phyloP scores from a whole-genome alignment of 2,113 vertebrate genomes.

The Pontoporia blainvillei region DNA sequence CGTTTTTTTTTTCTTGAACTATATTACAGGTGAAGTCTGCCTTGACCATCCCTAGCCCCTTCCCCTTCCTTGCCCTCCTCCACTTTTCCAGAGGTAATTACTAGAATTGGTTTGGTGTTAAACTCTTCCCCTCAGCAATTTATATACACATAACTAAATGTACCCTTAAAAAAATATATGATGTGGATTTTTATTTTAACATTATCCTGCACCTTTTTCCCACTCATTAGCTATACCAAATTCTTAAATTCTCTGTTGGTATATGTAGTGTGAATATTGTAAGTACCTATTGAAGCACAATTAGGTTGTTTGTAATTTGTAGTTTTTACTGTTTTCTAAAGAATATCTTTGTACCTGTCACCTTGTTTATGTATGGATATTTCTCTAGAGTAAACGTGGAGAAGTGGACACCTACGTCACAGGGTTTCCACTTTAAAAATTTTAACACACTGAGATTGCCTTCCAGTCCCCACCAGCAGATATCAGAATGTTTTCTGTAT shows the following conservation, averaged over 20 bases:
- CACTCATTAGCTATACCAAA: background rate
- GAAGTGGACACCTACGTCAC: background rate
- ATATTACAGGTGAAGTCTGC: background rate
- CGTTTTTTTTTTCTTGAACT: background rate
- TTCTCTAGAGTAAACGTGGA: background rate
- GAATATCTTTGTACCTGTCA: background rate
- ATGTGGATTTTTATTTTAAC: background rate
- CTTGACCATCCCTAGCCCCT: background rate
- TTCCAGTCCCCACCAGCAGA: background rate
- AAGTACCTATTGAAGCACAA: background rate
- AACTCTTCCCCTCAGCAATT: background rate
- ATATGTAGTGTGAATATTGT: background rate
- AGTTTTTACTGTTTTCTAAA: background rate
- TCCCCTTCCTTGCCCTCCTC: background rate
- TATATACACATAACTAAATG: background rate
- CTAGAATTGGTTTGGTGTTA: background rate
- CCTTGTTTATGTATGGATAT: background rate
- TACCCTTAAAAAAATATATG: background rate
- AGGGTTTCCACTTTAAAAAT: background rate
- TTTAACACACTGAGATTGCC: background rate
- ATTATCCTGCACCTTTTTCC: background rate
- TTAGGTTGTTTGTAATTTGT: background rate
- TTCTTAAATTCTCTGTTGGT: background rate
- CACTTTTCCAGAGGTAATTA: background rate
- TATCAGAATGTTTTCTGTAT: background rate